Base-by-base conservation (phyloP, 1,140 invertebrate species). In the Drosophila repletoides region DNA sequence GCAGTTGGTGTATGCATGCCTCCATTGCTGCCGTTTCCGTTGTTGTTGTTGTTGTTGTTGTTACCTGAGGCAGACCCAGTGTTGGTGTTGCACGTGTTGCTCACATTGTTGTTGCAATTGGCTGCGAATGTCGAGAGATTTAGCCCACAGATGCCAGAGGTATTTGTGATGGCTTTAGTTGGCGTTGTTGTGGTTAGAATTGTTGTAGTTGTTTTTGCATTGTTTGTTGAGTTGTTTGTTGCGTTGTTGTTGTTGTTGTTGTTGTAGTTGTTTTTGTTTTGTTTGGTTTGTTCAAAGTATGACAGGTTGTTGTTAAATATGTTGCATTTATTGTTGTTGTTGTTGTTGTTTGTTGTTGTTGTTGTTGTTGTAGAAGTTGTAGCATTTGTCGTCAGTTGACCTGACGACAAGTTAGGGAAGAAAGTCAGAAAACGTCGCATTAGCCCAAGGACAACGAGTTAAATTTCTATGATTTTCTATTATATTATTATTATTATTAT, bases 371-470 rank as follows among this genome's bases (percentile, higher is more conserved):
- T 76, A 58, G 77, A 70, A 67, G 79, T 83, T 83, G 77, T 77
- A 79, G 79, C 58, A 84, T 86, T 89, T 89, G 89, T 87, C 89
- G 89, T 90, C 89, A 90, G 89, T 80, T 90, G 81, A 89, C 89
- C 89, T 90, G 89, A 90, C 89, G 89, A 90, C 89, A 90, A 89
- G 34, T 60, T 84, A 66, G 77, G 79, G 64, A 89, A 89, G 73
- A 89, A 89, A 89, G 77, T 80, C 87, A 89, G 76, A 90, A 90
- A 89, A 90, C 88, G 88, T 79, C 87, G 88, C 72, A 90, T 90
- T 90, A 90, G 88, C 87, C 88, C 88, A 90, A 84, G 80, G 64
- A 87, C 81, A 87, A 87, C 81, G 76, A 76, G 69, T 84, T 86
- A 61, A 46, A 36, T 43, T 51, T 40, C 15, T 67, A n/a, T n/a